Evolutionary conservation across 2,113 vertebrate genomes (phyloP).

Genomic region (Poeciliopsis prolifica): DNA sequence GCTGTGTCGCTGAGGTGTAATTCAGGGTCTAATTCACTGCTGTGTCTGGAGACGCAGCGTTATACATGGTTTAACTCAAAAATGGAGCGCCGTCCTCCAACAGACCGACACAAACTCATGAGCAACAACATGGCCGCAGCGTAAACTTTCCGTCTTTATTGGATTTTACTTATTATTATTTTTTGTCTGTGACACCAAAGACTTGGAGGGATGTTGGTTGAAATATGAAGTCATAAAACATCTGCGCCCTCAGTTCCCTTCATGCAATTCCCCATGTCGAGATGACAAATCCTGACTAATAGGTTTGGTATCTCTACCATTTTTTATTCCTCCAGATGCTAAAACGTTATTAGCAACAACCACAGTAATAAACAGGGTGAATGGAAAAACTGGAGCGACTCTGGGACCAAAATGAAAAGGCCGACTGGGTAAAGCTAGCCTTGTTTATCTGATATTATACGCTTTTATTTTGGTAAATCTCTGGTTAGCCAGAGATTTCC

Average conservation of each 20-base stretch:
- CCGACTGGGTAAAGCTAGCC: no score
- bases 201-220: conserved; percentile 22
- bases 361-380: background rate
- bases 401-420: background rate
- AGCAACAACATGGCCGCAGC: conserved; percentile 31
- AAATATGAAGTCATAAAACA: conserved; percentile 58
- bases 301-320: conserved; percentile 19
- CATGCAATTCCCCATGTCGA: conserved; percentile 41
- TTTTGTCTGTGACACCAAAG: conserved; percentile 55
- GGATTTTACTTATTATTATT: conserved; percentile 21
- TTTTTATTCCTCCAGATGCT: background rate
- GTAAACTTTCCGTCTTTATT: conserved; percentile 57
- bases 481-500: no score
- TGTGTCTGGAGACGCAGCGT: conserved; percentile 50
- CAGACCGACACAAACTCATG: background rate
- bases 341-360: conserved; percentile 10
- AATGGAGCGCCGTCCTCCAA: conserved; percentile 8
- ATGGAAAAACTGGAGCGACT: background rate
- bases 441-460: no score
- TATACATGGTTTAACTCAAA: conserved; percentile 5
- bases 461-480: no score
- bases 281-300: conserved; percentile 56
- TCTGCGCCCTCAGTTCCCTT: conserved; percentile 39
- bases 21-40: conserved; percentile 44
- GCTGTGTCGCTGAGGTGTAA: conserved; percentile 24